Evolutionary conservation across 2,888 invertebrate species (phyloP).

Genomic region (Ichneumon xanthorius): DNA sequence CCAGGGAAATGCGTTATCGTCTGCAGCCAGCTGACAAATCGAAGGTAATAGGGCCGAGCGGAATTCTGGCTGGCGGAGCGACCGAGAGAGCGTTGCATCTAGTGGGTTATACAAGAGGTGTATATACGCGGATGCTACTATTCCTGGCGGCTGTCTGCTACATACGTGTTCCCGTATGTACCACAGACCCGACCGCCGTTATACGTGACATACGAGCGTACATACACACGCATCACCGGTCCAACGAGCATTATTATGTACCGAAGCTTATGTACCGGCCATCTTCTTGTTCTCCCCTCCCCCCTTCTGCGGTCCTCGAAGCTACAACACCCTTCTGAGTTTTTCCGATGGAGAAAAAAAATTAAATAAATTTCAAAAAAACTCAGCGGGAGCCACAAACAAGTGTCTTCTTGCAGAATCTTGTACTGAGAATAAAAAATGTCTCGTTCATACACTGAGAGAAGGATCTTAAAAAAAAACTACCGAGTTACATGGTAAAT

Average conservation of each 20-base stretch:
- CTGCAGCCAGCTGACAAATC: constrained; percentile 82
- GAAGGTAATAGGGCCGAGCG: constrained; percentile 81
- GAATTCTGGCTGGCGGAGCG: constrained; percentile 78
- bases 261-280: constrained; percentile 36
- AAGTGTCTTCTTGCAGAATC: not conserved
- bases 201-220: constrained; percentile 69
- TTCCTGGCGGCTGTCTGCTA: constrained; percentile 11
- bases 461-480: too few relatives aligned
- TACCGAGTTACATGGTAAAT: too few relatives aligned
- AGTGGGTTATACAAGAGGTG: constrained; percentile 68
- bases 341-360: not conserved
- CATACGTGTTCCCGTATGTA: constrained; percentile 65
- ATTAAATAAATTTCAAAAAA: not conserved
- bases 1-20: constrained; percentile 81
- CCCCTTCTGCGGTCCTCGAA: not conserved
- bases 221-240: constrained; percentile 1
- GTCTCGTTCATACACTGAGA: too few relatives aligned
- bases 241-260: constrained; percentile 47
- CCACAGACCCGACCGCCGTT: constrained; percentile 61
- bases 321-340: not conserved
- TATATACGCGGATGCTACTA: constrained; percentile 66
- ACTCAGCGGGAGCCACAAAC: not conserved
- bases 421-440: not conserved
- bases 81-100: constrained; percentile 74
- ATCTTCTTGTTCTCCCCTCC: constrained; percentile 9